A percentile compares a stretch with the other conserved stretches of the same genome.
These are phyloP conservation scores for Piprites chloris DNA, from an alignment of 2,113 vertebrate species.

Conservation along the genomic window DNA sequence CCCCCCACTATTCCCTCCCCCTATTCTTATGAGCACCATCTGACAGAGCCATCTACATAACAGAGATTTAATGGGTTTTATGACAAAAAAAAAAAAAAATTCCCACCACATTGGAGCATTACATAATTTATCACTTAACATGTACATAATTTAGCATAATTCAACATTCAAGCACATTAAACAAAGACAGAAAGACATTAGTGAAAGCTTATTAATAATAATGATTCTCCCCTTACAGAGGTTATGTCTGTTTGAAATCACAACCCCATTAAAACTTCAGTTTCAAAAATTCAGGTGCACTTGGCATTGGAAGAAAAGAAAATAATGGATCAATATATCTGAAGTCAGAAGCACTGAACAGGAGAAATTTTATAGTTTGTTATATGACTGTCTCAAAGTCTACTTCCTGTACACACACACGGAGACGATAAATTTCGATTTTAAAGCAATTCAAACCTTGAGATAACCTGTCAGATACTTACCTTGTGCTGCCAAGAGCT, in stretches of 20 bases:
- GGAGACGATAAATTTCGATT: background rate
- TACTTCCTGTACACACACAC: background rate
- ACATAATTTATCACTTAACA: conserved; percentile 42
- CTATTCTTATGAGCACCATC: conserved; percentile 24
- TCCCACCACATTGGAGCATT: background rate
- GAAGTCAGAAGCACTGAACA: background rate
- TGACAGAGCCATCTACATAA: conserved; percentile 30
- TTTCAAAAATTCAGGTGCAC: background rate
- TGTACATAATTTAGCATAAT: conserved; percentile 59
- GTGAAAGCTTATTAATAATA: background rate
- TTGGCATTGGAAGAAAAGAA: background rate
- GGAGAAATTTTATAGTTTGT: background rate
- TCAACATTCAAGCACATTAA: conserved; percentile 11
- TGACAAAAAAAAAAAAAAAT: conserved; percentile 1
- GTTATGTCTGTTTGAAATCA: background rate
- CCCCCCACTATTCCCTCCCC: background rate
- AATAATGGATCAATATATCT: background rate
- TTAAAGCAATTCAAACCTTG: background rate
- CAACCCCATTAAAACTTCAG: background rate
- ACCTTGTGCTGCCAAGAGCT: background rate
- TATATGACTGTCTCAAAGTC: background rate
- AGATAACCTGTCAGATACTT: background rate
- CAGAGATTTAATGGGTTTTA: conserved; percentile 15
- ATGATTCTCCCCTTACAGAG: background rate
- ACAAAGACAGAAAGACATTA: background rate